These are phyloP conservation scores for Lepeophtheirus salmonis DNA, from an alignment of 1,140 invertebrate genomes.

Conservation along the genomic window DNA sequence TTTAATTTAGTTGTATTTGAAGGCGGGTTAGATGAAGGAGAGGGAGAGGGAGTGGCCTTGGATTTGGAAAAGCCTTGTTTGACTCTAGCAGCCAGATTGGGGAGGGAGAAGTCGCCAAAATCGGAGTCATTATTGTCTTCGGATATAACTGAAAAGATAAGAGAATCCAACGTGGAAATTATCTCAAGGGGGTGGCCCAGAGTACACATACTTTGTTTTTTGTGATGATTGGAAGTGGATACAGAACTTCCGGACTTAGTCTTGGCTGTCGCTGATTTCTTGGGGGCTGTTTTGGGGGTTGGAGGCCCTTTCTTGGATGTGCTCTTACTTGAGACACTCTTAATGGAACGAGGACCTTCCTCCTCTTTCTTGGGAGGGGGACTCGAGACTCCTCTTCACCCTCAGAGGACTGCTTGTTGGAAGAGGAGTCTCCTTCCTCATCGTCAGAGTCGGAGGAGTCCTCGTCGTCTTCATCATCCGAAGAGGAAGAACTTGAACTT, in stretches of 20 bases:
- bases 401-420: neutral
- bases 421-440: neutral
- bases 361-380: neutral
- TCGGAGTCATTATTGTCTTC: constrained; percentile 6
- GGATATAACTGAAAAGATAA: neutral
- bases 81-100: constrained; percentile 5
- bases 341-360: neutral
- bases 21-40: neutral
- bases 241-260: neutral
- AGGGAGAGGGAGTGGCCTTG: neutral
- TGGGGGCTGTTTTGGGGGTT: constrained; percentile 9
- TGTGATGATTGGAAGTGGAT: neutral
- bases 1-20: neutral
- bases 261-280: constrained; percentile 13
- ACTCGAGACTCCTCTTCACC: neutral
- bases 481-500: neutral
- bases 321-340: neutral
- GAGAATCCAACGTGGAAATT: neutral
- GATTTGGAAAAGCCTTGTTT: neutral
- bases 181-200: no score
- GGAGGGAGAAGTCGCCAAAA: constrained; percentile 14
- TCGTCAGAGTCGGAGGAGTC: neutral
- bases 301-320: neutral
- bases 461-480: no score
- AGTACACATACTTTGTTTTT: neutral